A percentile compares a stretch with the other conserved stretches of the same genome.
Conservation (phyloP, 2,113 vertebrate species). For the Poecile atricapillus region DNA sequence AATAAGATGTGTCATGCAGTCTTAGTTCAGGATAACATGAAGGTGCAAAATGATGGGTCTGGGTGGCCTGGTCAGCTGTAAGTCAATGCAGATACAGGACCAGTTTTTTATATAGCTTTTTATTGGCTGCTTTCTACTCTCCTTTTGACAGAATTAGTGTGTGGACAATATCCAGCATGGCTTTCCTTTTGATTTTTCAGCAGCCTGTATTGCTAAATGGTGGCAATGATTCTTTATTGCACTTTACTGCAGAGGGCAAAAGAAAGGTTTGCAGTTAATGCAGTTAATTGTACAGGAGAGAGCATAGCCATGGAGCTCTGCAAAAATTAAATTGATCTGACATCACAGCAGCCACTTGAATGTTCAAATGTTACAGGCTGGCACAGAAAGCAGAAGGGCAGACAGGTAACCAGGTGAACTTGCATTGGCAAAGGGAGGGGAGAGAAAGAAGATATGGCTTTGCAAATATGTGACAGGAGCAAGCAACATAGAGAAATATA, state of each 20-base stretch:
- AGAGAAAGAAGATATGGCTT: not conserved
- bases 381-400: not conserved
- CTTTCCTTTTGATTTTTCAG: not conserved
- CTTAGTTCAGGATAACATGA: no score
- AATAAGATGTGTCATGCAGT: not conserved
- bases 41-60: not conserved
- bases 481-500: not conserved
- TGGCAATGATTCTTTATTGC: not conserved
- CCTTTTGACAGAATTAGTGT: not conserved
- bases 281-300: not conserved
- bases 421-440: not conserved
- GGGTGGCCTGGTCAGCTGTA: not conserved
- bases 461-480: not conserved
- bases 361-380: not conserved
- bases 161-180: not conserved
- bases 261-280: not conserved
- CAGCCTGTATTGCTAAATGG: not conserved
- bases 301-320: rapidly evolving
- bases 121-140: not conserved
- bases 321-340: not conserved
- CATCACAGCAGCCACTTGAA: not conserved
- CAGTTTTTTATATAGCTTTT: not conserved
- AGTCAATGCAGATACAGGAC: not conserved
- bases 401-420: not conserved
- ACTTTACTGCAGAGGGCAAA: not conserved